These are phyloP conservation scores for Brachypalpus laphriformis DNA, from an alignment of 2,888 invertebrate genomes.

Conservation along the genomic window DNA sequence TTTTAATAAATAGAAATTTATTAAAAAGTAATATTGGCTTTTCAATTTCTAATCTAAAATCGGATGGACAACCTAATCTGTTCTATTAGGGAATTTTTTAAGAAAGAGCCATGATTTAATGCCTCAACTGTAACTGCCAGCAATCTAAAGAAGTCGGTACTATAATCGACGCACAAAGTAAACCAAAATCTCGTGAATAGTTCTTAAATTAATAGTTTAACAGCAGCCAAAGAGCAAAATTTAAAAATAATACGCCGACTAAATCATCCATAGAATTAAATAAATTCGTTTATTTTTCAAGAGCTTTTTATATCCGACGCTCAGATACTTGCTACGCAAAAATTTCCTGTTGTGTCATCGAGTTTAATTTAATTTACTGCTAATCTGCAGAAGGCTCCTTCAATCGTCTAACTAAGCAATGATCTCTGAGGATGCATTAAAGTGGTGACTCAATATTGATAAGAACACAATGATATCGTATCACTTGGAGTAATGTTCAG, in stretches of 20 bases:
- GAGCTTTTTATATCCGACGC: slow-evolving; percentile 21
- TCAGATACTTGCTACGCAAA: slow-evolving; percentile 18
- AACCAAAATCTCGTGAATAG: not conserved
- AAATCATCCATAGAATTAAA: not conserved
- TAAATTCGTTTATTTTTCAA: slow-evolving; percentile 41
- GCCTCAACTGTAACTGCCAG: too few species aligned
- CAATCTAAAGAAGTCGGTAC: not conserved
- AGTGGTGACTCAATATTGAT: slow-evolving; percentile 27
- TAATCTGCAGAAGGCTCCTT: not conserved
- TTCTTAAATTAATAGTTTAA: not conserved
- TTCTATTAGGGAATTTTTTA: too few species aligned
- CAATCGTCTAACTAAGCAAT: not conserved
- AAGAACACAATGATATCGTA: slow-evolving; percentile 16
- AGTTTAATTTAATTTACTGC: slow-evolving; percentile 31
- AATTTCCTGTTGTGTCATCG: slow-evolving; percentile 15
- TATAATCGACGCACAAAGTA: not conserved
- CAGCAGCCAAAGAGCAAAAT: not conserved
- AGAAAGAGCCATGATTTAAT: too few species aligned
- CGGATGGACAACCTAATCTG: too few species aligned
- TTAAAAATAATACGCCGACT: slow-evolving; percentile 19
- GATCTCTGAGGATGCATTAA: slow-evolving; percentile 1
- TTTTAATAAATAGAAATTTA: too few species aligned
- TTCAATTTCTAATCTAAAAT: too few species aligned
- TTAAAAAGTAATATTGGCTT: too few species aligned
- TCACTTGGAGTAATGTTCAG: not conserved